Base-by-base conservation (phyloP, 2,888 invertebrate genomes). In the Maniola hyperantus region DNA sequence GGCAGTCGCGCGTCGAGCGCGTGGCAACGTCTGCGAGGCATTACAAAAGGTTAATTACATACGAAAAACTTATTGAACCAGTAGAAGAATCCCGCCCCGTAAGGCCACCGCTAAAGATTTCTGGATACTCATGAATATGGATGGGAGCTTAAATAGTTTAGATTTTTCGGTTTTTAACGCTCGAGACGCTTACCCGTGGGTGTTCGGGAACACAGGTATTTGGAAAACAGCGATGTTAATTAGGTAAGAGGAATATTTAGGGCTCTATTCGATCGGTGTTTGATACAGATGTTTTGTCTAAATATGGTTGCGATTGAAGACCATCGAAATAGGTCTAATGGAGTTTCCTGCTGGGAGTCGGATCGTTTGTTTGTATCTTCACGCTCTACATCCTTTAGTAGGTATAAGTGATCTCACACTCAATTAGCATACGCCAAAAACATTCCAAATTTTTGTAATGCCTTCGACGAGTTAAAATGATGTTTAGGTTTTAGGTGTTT, bases 91-190 rank as follows among this genome's bases (percentile, higher is more conserved):
- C 83, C 79, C 66, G 77, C 80, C 77, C 72, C 69, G 79, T 83
- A 81, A 83, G 87, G 86, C 84, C 85, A 83, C 87, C 87, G 79
- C 76, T 84, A 82, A 83, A 84, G 86, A 79, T 83, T 85, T 87
- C 87, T 80, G 80, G 80, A 75, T 82, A 83, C 77, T 68, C 79
- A 87, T 88, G 84, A 85, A 88, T 88, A 88, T 87, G 85, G 80
- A 87, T 83, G 78, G 77, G 73, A 73, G 74, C 75, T 76, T 74
- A 80, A 82, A 85, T 88, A 77, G 83, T 80, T 88, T 81, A 83
- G 81, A 87, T 86, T 83, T 79, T 77, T 76, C 72, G 71, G 77
- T 78, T 82, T 80, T 79, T 77, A 75, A 75, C 74, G 69, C 73
- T 75, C 77, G 77, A 74, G 73, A 71, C 73, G 53, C 74, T 70